Evolutionary conservation across 2,888 invertebrate genomes (phyloP), one percentile per base, ranked within the genome.

Genomic region (Limulus polyphemus): DNA sequence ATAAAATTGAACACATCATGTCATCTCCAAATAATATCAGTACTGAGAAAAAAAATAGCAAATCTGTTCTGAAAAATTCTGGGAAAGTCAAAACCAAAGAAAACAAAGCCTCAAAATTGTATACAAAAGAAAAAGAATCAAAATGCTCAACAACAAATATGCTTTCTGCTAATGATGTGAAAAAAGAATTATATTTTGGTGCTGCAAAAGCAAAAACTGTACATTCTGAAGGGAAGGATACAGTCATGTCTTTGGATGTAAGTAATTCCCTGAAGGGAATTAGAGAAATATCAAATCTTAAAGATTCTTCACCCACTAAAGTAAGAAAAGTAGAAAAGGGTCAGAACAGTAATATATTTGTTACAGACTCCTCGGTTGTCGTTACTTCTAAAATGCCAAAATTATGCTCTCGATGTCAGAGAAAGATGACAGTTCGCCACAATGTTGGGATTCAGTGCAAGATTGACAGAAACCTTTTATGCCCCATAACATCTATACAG

Each of bases 371-470:
- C 2, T 13, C 54, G 9, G 54, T 17, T 17, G 9, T 32, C 3
- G 16, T 32, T 11, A 54, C 54, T n/a, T 11, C 54, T 17, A 57
- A 32, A 54, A 54, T 49, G 11, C 59, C 56, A 17, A 57, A 60
- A n/a, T 14, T 59, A 2, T 68, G 68, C 54, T 62, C 63, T 5
- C 52, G 63, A 11, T 68, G 68, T 48, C 32, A 57, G n/a, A 65
- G 64, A 47, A 62, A 62, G 32, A 50, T 62, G 17, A 58, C 59
- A 2, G 61, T 46, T 11, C 62, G 61, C 58, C 60, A 65, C 14
- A 67, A 68, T 62, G 65, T 67, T 7, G 58, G 68, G 47, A 63
- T 68, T 17, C 68, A 68, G 50, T 68, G 68, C 55, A 62, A 63
- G 55, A 51, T 62, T 11, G 68, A 67, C 17, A 17, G 61, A n/a